These are phyloP conservation scores for Diploptera punctata DNA, from an alignment of 2,888 invertebrate genomes.

Conservation along the genomic window DNA sequence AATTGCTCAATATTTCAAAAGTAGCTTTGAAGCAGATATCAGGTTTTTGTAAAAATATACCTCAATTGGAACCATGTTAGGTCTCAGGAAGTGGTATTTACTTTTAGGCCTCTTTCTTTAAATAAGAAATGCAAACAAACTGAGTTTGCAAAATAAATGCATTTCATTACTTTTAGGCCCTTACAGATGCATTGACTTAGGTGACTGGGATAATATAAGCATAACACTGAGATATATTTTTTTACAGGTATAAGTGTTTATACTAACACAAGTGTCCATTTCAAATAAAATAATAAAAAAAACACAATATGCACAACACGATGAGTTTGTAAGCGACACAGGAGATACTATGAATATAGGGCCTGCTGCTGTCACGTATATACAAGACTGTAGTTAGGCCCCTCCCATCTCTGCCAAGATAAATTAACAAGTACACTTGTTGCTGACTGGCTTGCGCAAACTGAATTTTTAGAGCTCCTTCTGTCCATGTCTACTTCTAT, in stretches of 20 bases:
- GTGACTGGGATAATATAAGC: not conserved
- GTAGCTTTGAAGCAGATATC: too few relatives aligned
- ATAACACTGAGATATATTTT: not conserved
- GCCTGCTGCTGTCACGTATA: not conserved
- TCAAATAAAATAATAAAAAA: slow-evolving; percentile 12
- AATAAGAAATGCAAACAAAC: too few relatives aligned
- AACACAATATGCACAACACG: slow-evolving; percentile 40
- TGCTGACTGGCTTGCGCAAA: too few relatives aligned
- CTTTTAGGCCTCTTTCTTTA: too few relatives aligned
- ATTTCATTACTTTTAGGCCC: too few relatives aligned
- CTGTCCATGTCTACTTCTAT: too few relatives aligned
- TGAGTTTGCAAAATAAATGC: too few relatives aligned
- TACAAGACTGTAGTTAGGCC: slow-evolving; percentile 1
- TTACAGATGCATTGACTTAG: too few relatives aligned
- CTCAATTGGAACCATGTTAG: too few relatives aligned
- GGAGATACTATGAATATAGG: slow-evolving; percentile 9
- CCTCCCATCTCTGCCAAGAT: slow-evolving; percentile 21
- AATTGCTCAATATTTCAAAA: too few relatives aligned
- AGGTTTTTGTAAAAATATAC: too few relatives aligned
- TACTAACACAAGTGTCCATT: slow-evolving; percentile 24
- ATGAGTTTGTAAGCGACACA: slow-evolving; percentile 34
- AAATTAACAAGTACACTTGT: not conserved
- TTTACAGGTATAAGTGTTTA: slow-evolving; percentile 22
- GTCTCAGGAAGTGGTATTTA: too few relatives aligned
- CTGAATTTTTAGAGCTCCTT: slow-evolving; percentile 4